Evolutionary conservation across 1,140 invertebrate species (phyloP).

Genomic region (Mesaphorura yosii): DNA sequence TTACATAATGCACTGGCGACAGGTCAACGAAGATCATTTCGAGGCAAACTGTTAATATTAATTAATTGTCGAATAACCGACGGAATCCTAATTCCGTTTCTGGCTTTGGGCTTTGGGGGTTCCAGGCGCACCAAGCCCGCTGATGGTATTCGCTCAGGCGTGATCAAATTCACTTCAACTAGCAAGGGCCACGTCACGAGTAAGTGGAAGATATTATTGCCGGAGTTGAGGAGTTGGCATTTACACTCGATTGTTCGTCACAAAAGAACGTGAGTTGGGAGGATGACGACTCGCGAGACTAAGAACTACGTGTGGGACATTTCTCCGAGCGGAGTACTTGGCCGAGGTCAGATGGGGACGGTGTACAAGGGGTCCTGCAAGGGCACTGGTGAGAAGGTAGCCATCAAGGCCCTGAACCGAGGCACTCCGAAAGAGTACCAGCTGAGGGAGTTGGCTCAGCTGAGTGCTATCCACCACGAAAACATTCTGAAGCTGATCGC

Average conservation of each 20-base stretch:
- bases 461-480: constrained; percentile 87
- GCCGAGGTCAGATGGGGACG: constrained; percentile 10
- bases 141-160: too few species aligned
- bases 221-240: too few species aligned
- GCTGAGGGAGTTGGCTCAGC: constrained; percentile 77
- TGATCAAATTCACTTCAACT: too few species aligned
- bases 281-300: constrained; percentile 5
- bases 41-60: too few species aligned
- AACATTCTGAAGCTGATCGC: constrained; percentile 89
- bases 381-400: constrained; percentile 7
- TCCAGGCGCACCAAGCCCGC: too few species aligned
- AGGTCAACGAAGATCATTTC: too few species aligned
- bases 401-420: constrained; percentile 8
- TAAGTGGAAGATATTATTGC: too few species aligned
- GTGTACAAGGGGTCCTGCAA: constrained; percentile 17
- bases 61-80: too few species aligned
- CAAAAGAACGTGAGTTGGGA: not conserved
- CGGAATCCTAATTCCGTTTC: too few species aligned
- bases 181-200: too few species aligned
- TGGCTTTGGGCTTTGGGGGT: too few species aligned
- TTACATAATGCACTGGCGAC: too few species aligned
- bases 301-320: constrained; percentile 16
- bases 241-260: not conserved
- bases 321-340: constrained; percentile 5
- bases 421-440: constrained; percentile 47